Evolutionary conservation across 2,113 vertebrate genomes (phyloP).

Genomic region (Terrapene triunguis): DNA sequence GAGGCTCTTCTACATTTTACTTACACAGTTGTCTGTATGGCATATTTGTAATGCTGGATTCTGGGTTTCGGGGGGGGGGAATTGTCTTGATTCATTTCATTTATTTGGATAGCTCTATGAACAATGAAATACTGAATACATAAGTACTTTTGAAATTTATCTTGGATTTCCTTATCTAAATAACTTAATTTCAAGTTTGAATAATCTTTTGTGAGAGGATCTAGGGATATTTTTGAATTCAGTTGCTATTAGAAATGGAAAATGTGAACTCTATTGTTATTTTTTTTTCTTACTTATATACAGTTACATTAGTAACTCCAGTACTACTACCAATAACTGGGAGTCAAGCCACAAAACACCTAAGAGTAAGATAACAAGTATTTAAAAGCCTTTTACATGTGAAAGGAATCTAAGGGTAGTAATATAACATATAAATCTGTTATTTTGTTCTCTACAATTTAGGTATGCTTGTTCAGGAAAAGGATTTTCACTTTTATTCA

Average conservation of each 20-base stretch:
- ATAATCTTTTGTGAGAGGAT: conserved; percentile 40
- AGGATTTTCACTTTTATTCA: neutral
- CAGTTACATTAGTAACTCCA: neutral
- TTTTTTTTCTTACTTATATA: conserved; percentile 15
- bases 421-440: rapidly evolving
- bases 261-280: neutral
- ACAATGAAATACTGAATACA: conserved; percentile 28
- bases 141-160: conserved; percentile 39
- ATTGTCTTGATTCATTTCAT: neutral
- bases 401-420: conserved; percentile 6
- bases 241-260: conserved; percentile 20
- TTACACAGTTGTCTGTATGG: neutral
- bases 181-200: conserved; percentile 47
- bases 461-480: conserved; percentile 1
- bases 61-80: neutral
- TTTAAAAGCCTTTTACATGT: conserved; percentile 20
- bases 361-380: neutral
- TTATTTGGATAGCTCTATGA: neutral
- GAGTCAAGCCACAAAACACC: neutral
- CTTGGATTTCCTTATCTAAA: conserved; percentile 52
- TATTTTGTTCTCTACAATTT: neutral
- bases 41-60: neutral
- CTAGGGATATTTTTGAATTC: conserved; percentile 43
- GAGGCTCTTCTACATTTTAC: neutral
- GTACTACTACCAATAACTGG: conserved; percentile 33